A percentile compares a stretch with the other conserved stretches of the same genome.
phyloP scores from a whole-genome alignment of 2,888 invertebrate species.

The Hartigia nigra region DNA sequence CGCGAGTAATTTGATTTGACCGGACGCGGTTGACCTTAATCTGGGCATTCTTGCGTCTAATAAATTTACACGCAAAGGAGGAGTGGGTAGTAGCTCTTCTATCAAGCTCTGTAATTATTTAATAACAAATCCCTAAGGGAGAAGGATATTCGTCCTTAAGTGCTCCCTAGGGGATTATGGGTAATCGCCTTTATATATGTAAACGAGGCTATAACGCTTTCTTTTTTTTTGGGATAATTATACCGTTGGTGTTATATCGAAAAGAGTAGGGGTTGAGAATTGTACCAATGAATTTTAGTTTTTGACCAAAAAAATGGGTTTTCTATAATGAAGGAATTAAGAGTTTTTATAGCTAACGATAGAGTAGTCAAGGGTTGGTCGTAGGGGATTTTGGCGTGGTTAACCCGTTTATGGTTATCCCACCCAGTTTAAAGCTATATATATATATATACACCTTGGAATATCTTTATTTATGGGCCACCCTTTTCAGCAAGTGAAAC shows the following conservation, averaged over 20 bases:
- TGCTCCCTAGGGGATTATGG: neutral
- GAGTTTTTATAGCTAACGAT: neutral
- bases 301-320: neutral
- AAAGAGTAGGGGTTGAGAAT: neutral
- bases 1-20: constrained; percentile 1
- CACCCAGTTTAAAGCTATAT: neutral
- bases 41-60: constrained; percentile 9
- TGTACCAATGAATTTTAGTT: neutral
- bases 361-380: neutral
- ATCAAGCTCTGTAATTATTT: neutral
- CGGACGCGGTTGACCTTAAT: neutral
- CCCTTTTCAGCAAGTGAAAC: neutral
- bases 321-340: neutral
- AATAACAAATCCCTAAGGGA: neutral
- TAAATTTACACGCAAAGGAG: constrained; percentile 13
- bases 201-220: neutral
- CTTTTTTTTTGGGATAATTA: neutral
- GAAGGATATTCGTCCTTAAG: neutral
- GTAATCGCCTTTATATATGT: neutral
- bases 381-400: neutral
- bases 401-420: neutral
- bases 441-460: neutral
- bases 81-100: constrained; percentile 7
- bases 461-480: neutral
- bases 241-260: neutral